Evolutionary conservation across 2,113 vertebrate genomes (phyloP).

Genomic region (Morphnarchus princeps): DNA sequence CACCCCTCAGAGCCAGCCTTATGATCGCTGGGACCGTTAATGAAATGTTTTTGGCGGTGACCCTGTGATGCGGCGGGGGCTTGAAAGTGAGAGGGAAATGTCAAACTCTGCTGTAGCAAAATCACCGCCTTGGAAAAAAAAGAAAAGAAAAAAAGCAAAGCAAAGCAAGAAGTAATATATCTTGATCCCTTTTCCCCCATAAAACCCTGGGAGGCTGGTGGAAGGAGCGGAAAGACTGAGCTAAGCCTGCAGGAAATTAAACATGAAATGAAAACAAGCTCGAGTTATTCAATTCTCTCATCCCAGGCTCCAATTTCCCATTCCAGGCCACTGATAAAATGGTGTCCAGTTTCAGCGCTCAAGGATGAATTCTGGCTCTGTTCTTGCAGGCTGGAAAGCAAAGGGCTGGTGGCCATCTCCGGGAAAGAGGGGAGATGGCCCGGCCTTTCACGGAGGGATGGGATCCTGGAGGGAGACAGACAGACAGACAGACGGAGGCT

Average conservation of each 20-base stretch:
- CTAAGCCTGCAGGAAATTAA: constrained; percentile 97
- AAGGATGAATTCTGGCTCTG: constrained; percentile 64
- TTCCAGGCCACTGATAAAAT: constrained; percentile 77
- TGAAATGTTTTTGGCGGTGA: constrained; percentile 32
- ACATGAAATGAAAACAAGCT: constrained; percentile 96
- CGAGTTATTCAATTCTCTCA: constrained; percentile 82
- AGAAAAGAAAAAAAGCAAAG: not conserved
- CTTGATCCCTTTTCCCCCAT: constrained; percentile 67
- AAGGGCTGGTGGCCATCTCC: constrained; percentile 2
- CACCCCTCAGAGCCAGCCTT: not conserved
- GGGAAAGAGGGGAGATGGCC: not conserved
- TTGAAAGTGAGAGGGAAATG: constrained; percentile 37
- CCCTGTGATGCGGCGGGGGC: not conserved
- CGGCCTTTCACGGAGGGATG: not conserved
- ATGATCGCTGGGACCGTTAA: not conserved
- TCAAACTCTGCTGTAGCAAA: not conserved
- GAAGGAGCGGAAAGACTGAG: constrained; percentile 80
- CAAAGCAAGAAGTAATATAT: constrained; percentile 61
- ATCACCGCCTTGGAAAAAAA: not conserved
- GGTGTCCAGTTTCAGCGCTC: constrained; percentile 72
- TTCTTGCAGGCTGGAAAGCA: constrained; percentile 48
- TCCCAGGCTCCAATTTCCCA: constrained; percentile 83
- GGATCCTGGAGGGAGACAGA: not conserved
- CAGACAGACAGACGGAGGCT: not conserved
- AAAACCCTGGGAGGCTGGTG: constrained; percentile 78